Evolutionary conservation across 2,797 vertebrate species (phyloP).

Genomic region (Prionace glauca): DNA sequence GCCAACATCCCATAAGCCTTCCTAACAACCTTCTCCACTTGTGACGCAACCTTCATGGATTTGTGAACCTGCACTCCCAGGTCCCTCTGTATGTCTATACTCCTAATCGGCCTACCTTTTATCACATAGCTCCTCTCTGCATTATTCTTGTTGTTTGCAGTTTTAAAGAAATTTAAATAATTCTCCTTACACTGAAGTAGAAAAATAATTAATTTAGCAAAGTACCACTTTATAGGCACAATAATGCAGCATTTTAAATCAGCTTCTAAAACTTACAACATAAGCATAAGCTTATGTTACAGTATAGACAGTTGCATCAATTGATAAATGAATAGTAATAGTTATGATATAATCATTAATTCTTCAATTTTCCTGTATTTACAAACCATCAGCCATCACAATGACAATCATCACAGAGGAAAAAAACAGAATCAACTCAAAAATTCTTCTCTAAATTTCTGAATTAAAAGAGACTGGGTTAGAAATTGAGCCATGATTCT

Average conservation of each 20-base stretch:
- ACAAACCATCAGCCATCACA: neutral
- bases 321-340: neutral
- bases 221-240: neutral
- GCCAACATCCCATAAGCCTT: too few species aligned
- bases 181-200: neutral
- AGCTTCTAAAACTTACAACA: neutral
- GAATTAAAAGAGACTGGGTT: neutral
- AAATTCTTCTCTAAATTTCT: neutral
- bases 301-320: neutral
- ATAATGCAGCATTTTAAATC: neutral
- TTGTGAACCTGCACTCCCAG: too few species aligned
- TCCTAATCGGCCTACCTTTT: too few species aligned
- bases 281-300: neutral
- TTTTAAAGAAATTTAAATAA: too few species aligned
- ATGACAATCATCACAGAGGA: too few species aligned
- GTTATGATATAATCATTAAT: neutral
- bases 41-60: too few species aligned
- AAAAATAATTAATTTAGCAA: neutral
- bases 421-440: neutral
- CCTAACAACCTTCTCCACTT: too few species aligned
- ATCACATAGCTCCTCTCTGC: too few species aligned
- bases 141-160: too few species aligned
- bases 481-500: neutral
- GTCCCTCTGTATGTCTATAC: too few species aligned
- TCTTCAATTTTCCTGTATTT: neutral